A percentile compares a stretch with the other conserved stretches of the same genome.
Evolutionary conservation across 1,140 invertebrate genomes (phyloP).

Genomic region (Drosophila insularis): DNA sequence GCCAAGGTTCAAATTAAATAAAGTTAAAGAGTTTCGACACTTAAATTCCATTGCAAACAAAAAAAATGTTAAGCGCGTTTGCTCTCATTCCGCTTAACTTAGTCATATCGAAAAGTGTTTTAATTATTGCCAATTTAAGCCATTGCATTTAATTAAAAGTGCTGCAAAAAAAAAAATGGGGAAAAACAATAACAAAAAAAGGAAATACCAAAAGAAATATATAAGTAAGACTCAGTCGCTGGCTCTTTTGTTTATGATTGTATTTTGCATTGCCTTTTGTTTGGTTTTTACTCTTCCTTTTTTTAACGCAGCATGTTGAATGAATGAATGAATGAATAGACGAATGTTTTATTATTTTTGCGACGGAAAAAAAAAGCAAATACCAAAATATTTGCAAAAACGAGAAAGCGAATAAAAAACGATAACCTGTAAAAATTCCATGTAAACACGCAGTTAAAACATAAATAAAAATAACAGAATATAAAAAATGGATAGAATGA

Average conservation of each 20-base stretch:
- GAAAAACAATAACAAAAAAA: background rate
- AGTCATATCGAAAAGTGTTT: conserved; percentile 6
- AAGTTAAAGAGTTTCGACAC: background rate
- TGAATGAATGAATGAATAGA: background rate
- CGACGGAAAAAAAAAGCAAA: background rate
- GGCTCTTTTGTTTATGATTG: conserved; percentile 7
- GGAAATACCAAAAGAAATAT: background rate
- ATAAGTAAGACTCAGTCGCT: background rate
- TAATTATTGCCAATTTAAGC: conserved; percentile 10
- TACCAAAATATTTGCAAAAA: background rate
- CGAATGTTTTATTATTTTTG: conserved; percentile 4
- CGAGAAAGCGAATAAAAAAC: background rate
- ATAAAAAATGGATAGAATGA: conserved; percentile 2
- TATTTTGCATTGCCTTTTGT: conserved; percentile 1
- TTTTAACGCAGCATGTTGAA: background rate
- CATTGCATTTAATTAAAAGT: conserved; percentile 4
- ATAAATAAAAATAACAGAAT: conserved; percentile 7
- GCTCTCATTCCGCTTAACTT: conserved; percentile 1
- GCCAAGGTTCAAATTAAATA: too few species aligned
- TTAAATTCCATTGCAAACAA: background rate
- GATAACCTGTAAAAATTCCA: conserved; percentile 8
- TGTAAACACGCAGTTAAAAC: conserved; percentile 4
- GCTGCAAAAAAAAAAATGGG: background rate
- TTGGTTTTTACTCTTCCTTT: conserved; percentile 4
- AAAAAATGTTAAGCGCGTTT: background rate